phyloP scores from a whole-genome alignment of 2,797 vertebrate genomes.

The Limnodromus scolopaceus region DNA sequence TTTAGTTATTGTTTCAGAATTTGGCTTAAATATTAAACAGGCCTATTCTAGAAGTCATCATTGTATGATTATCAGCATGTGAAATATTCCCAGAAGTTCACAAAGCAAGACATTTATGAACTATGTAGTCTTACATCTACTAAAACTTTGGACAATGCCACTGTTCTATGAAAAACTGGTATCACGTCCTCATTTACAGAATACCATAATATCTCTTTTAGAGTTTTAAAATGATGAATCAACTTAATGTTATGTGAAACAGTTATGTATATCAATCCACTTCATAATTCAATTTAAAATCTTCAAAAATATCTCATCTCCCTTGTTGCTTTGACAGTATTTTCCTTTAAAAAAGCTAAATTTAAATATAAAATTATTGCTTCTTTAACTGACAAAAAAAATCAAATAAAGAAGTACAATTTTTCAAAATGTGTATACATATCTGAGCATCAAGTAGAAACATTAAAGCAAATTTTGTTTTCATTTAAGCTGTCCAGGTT shows the following conservation, averaged over 20 bases:
- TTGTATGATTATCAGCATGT: background rate
- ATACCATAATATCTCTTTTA: background rate
- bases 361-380: background rate
- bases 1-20: background rate
- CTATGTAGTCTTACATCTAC: accelerated
- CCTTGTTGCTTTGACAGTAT: background rate
- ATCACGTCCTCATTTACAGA: background rate
- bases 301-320: background rate
- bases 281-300: background rate
- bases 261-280: background rate
- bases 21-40: background rate
- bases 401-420: accelerated
- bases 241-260: background rate
- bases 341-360: background rate
- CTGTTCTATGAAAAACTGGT: background rate
- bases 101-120: background rate
- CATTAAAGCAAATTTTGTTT: background rate
- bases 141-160: background rate
- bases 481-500: background rate
- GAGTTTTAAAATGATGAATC: background rate
- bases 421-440: background rate
- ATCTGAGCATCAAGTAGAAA: background rate
- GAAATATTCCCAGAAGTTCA: background rate
- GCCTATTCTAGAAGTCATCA: background rate
- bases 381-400: background rate